Evolutionary conservation across 2,113 vertebrate species (phyloP), one percentile per base, ranked within the genome.

Genomic region (Apus apus): DNA sequence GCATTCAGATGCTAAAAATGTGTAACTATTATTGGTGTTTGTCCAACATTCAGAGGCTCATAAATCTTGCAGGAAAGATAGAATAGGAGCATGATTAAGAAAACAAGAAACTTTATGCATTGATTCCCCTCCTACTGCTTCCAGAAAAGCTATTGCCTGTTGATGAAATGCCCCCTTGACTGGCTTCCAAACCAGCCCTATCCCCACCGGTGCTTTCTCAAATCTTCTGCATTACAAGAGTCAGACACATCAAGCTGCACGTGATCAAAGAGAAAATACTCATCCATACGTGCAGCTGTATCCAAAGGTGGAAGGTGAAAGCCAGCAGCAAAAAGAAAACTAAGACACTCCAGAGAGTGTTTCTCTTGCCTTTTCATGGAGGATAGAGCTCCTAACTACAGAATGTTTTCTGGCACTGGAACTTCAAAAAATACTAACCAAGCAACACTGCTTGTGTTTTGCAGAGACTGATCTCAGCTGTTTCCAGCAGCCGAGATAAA

Each of bases 1-100:
- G 80, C 86, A 32, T 78, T 93, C 92, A 93, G 90, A 90, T 94
- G 86, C 96, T 96, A 92, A 95, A 97, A 96, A 96, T 75, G 88
- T 93, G 62, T 78, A 90, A 58, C 88, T 78, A 23, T 26, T 75
- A 38, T 43, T 97, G 94, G 93, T 96, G 80, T 58, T 81, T 68
- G 88, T 95, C 94, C 96, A 96, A 96, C 58, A 16, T 27, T 12
- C 0, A 1, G 80, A 92, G 83, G 50, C 90, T 86, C 96, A 89
- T 96, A 96, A 96, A 96, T 97, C 94, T 95, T 80, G 85, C 17
- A 11, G 80, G 73, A 93, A 82, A 95, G 93, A 85, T n/a, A 50
- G 90, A 89, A 57, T 26, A 90, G 80, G 70, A 90, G 57, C 5
- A 34, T 29, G 85, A 81, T 92, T 94, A 94, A 94, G 83, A 96